Evolutionary conservation across 2,888 invertebrate species (phyloP).

Genomic region (Temnothorax ravouxi): DNA sequence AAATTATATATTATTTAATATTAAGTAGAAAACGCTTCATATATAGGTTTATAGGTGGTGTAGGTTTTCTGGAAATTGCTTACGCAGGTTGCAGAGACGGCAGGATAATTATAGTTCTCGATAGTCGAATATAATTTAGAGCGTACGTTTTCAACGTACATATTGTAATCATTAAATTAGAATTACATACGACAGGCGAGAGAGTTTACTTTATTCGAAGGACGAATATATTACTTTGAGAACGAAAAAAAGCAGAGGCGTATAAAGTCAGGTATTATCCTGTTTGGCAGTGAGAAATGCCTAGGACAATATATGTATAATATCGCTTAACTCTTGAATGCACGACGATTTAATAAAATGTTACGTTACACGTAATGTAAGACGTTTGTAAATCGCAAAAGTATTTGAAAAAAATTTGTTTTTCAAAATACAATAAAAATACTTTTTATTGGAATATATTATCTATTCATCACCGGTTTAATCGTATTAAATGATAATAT

Average conservation of each 20-base stretch:
- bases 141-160: conserved; percentile 6
- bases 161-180: conserved; percentile 64
- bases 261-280: conserved; percentile 44
- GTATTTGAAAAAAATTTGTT: not conserved
- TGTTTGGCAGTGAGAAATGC: conserved; percentile 60
- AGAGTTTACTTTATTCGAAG: not conserved
- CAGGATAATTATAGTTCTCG: conserved; percentile 6
- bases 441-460: conserved; percentile 16
- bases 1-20: conserved; percentile 22
- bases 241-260: conserved; percentile 34
- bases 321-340: conserved; percentile 21
- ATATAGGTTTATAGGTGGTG: not conserved
- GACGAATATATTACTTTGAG: not conserved
- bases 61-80: not conserved
- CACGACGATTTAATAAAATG: not conserved
- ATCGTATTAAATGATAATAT: not conserved
- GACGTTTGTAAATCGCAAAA: not conserved
- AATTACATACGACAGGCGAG: conserved; percentile 66
- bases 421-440: not conserved
- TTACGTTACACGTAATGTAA: not conserved
- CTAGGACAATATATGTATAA: conserved; percentile 44
- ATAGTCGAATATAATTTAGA: not conserved
- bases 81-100: not conserved
- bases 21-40: conserved; percentile 26
- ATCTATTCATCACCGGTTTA: not conserved